A percentile compares a stretch with the other conserved stretches of the same genome.
phyloP scores from a whole-genome alignment of 2,797 vertebrate genomes.

The Oreochromis mossambicus region DNA sequence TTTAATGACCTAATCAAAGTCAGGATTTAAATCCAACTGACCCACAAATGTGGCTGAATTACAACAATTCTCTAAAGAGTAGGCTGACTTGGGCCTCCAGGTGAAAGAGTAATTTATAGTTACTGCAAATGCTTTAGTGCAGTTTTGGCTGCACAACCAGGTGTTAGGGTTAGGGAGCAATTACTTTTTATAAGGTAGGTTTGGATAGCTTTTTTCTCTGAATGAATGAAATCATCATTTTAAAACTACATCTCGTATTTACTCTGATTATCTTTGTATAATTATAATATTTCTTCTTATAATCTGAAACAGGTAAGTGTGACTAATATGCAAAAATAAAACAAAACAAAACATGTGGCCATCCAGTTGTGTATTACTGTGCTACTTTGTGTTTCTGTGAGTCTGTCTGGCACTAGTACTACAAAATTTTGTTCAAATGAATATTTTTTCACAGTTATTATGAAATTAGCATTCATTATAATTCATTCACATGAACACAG shows the following conservation, averaged over 20 bases:
- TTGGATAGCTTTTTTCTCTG: not conserved
- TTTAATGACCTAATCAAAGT: not conserved
- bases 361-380: not conserved
- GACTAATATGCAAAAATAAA: not conserved
- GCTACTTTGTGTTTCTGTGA: not conserved
- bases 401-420: not conserved
- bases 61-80: not conserved
- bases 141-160: not conserved
- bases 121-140: not conserved
- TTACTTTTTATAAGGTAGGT: not conserved
- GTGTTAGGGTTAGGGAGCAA: not conserved
- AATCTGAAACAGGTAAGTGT: not conserved
- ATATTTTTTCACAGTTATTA: not conserved
- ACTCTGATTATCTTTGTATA: not conserved
- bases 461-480: not conserved
- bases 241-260: not conserved
- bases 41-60: not conserved
- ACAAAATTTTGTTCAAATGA: not conserved
- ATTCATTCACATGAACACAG: not conserved
- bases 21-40: not conserved
- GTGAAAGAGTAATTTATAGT: not conserved
- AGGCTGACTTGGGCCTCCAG: not conserved
- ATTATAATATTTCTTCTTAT: not conserved
- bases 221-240: not conserved
- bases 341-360: not conserved